A percentile compares a stretch with the other conserved stretches of the same genome.
Evolutionary conservation across 2,113 vertebrate species (phyloP).

Genomic region (Sander lucioperca): DNA sequence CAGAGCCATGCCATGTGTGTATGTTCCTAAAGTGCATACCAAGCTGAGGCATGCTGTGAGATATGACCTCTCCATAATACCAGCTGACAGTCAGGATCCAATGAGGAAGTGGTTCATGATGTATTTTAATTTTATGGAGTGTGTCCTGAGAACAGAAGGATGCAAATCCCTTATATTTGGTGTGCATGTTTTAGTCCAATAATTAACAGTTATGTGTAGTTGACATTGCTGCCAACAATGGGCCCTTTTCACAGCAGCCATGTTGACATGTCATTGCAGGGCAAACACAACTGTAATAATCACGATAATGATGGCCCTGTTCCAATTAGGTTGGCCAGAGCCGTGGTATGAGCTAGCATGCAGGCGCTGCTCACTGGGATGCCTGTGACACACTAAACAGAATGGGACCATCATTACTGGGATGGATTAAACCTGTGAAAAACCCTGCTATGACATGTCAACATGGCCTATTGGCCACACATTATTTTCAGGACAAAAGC

Average conservation of each 20-base stretch:
- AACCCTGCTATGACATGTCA: too few species aligned
- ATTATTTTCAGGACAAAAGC: too few species aligned
- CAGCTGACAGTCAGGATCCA: not conserved
- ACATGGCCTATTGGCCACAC: too few species aligned
- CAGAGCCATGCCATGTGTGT: not conserved
- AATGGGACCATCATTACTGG: too few species aligned
- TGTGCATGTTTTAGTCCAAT: not conserved
- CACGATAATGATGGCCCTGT: too few species aligned
- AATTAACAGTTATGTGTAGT: not conserved
- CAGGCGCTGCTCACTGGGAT: too few species aligned
- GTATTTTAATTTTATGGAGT: constrained; percentile 24
- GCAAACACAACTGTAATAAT: too few species aligned
- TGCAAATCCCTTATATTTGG: not conserved
- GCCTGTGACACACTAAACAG: too few species aligned
- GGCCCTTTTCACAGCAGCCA: not conserved
- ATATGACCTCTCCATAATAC: constrained; percentile 12
- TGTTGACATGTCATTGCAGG: too few species aligned
- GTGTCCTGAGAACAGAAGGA: constrained; percentile 33
- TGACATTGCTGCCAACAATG: not conserved
- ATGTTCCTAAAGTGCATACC: constrained; percentile 12
- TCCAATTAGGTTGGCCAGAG: too few species aligned
- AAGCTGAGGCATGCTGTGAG: constrained; percentile 1
- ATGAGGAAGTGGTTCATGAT: not conserved
- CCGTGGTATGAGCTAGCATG: too few species aligned
- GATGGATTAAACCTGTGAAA: too few species aligned